Conservation (phyloP, 2,113 vertebrate species). For the Ameiurus melas region DNA sequence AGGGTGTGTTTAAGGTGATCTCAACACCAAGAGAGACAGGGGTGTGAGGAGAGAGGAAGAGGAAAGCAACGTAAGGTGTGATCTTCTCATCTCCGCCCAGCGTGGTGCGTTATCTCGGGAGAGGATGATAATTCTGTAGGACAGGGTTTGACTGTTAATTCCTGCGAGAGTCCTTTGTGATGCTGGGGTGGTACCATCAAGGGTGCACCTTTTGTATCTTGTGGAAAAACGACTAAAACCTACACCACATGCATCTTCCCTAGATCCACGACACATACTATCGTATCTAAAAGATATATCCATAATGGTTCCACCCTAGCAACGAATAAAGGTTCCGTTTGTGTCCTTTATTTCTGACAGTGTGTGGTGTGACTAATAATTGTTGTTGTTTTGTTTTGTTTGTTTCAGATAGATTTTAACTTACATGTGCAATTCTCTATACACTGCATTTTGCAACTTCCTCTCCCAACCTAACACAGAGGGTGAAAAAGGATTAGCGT, state of each 20-base stretch:
- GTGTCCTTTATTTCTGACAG: background rate
- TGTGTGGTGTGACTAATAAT: background rate
- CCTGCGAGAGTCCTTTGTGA: too few relatives aligned
- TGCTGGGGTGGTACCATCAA: background rate
- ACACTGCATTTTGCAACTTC: slow-evolving; percentile 97
- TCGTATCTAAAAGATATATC: background rate
- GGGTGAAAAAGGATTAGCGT: background rate
- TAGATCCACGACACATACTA: background rate
- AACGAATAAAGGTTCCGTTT: background rate
- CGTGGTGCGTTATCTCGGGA: too few relatives aligned
- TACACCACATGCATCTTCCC: background rate
- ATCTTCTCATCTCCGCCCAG: too few relatives aligned
- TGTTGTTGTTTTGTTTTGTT: too few relatives aligned
- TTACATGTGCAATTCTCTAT: slow-evolving; percentile 91
- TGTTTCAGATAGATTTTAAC: slow-evolving; percentile 54
- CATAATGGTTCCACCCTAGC: background rate
- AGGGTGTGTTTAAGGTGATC: too few relatives aligned
- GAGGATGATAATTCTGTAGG: too few relatives aligned
- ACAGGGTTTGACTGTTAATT: too few relatives aligned
- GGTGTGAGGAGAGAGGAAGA: too few relatives aligned
- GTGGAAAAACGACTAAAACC: background rate
- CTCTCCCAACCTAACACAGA: slow-evolving; percentile 89
- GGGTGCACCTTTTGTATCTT: background rate
- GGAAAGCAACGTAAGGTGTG: too few relatives aligned
- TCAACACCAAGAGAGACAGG: too few relatives aligned